These are phyloP conservation scores for Dasysyrphus albostriatus DNA, from an alignment of 2,888 invertebrate genomes.

Conservation along the genomic window DNA sequence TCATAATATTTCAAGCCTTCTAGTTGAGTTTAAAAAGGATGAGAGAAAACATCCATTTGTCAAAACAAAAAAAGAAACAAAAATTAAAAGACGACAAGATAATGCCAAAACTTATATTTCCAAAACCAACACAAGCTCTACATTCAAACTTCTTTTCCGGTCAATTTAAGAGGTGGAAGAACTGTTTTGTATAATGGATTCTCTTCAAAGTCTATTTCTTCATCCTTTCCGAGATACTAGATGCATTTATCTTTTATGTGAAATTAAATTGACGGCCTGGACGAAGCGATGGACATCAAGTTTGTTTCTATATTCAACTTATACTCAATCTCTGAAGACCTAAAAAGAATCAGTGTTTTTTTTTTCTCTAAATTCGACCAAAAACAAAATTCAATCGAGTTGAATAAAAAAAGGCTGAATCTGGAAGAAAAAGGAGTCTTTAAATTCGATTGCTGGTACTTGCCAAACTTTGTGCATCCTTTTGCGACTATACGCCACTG, in stretches of 20 bases:
- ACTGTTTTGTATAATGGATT: slow-evolving; percentile 27
- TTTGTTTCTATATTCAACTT: slow-evolving; percentile 30
- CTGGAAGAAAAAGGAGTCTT: background rate
- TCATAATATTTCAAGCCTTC: background rate
- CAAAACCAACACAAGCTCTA: slow-evolving; percentile 12
- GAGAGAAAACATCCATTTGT: background rate
- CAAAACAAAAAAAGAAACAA: background rate
- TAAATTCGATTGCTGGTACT: slow-evolving; percentile 24
- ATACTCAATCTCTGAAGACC: slow-evolving; percentile 16
- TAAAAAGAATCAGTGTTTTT: slow-evolving; percentile 4
- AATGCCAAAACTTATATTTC: background rate
- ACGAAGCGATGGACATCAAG: slow-evolving; percentile 45
- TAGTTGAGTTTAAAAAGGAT: background rate
- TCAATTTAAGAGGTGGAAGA: slow-evolving; percentile 30
- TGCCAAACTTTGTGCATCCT: slow-evolving; percentile 46
- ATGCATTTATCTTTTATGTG: slow-evolving; percentile 45
- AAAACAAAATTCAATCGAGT: slow-evolving; percentile 43
- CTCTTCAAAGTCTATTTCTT: slow-evolving; percentile 1
- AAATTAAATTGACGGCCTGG: slow-evolving; percentile 64
- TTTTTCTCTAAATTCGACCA: slow-evolving; percentile 7
- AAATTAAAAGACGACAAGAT: background rate
- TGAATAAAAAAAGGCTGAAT: background rate
- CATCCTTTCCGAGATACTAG: background rate
- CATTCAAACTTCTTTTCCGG: slow-evolving; percentile 12
- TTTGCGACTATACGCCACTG: background rate